A percentile compares a stretch with the other conserved stretches of the same genome.
phyloP scores from a whole-genome alignment of 2,888 invertebrate species.

The Nemoura dubitans region DNA sequence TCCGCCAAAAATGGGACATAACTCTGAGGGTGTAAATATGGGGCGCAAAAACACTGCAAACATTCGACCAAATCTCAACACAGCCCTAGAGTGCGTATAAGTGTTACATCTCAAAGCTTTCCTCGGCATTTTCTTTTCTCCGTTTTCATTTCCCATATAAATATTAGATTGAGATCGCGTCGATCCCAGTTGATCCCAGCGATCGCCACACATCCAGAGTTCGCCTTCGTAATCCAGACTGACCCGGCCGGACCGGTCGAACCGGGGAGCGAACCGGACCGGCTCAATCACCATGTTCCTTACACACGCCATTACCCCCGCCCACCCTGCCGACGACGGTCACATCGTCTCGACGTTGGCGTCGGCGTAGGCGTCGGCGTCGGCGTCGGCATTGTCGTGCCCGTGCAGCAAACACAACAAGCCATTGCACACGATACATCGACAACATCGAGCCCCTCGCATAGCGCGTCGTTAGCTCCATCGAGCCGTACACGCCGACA shows the following conservation, averaged over 20 bases:
- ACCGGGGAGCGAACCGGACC: not conserved
- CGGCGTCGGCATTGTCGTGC: not conserved
- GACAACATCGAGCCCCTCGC: not conserved
- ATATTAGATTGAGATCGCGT: not conserved
- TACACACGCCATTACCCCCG: conserved; percentile 1
- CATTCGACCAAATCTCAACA: not conserved
- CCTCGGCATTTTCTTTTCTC: not conserved
- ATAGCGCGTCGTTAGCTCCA: conserved; percentile 20
- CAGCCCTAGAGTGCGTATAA: not conserved
- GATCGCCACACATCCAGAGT: not conserved
- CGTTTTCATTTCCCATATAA: not conserved
- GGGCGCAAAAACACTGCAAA: no score
- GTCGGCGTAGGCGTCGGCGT: not conserved
- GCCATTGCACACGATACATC: conserved; percentile 31
- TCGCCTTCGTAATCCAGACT: not conserved
- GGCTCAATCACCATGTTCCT: not conserved
- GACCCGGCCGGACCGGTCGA: not conserved
- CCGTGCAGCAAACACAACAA: conserved; percentile 21
- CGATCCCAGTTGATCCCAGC: not conserved
- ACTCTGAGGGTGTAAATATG: no score
- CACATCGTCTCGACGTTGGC: not conserved
- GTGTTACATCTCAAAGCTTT: not conserved
- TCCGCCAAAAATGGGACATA: not conserved
- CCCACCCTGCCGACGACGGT: no score
- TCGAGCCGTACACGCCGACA: not conserved